Evolutionary conservation across 1,140 invertebrate genomes (phyloP).

Genomic region (Trachymyrmex septentrionalis): DNA sequence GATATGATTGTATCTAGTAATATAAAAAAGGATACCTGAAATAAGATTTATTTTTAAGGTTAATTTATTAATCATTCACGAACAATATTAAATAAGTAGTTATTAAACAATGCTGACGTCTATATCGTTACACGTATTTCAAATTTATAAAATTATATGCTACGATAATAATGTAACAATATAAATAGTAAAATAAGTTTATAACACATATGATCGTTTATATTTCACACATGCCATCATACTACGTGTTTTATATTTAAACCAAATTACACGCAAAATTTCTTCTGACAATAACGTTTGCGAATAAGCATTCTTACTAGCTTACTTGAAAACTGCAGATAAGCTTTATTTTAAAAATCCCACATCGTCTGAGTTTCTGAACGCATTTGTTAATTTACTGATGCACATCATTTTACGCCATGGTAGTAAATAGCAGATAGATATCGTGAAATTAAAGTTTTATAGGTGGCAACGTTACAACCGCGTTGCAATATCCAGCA

Average conservation of each 20-base stretch:
- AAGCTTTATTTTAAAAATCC: background rate
- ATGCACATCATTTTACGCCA: background rate
- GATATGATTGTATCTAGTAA: too few relatives aligned
- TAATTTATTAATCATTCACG: too few relatives aligned
- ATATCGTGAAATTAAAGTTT: conserved; percentile 29
- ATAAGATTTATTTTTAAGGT: too few relatives aligned
- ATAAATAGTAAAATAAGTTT: too few relatives aligned
- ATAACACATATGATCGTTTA: too few relatives aligned
- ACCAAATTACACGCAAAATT: background rate
- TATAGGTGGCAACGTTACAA: conserved; percentile 13
- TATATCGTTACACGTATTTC: too few relatives aligned
- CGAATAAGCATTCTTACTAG: background rate
- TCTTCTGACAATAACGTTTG: background rate
- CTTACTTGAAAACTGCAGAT: background rate
- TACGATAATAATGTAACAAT: background rate
- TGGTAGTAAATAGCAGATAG: background rate
- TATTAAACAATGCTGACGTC: too few relatives aligned
- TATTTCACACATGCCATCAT: background rate
- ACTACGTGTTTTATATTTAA: background rate
- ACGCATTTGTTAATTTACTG: conserved; percentile 30
- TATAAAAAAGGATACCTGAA: too few relatives aligned
- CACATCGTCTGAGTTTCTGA: background rate
- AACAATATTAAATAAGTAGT: too few relatives aligned
- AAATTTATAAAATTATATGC: background rate
- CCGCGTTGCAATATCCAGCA: background rate